Base-by-base conservation (phyloP, 1,140 invertebrate genomes). In the Cardiocondyla obscurior region DNA sequence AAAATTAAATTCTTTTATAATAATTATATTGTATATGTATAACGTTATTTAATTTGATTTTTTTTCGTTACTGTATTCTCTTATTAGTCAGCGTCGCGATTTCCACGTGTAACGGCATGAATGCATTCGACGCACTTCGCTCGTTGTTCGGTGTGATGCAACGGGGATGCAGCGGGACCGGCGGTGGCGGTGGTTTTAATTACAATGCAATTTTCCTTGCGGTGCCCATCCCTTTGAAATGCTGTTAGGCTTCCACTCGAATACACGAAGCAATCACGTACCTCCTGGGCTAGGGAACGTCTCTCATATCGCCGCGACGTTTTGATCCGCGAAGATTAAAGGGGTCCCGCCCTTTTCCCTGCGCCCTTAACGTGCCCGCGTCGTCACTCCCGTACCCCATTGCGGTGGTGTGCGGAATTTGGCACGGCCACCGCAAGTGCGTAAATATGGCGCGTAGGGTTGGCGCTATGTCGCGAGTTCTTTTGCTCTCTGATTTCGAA, bases 261-360 rank as follows among this genome's bases (percentile, higher is more conserved):
- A 93, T 91, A 90, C 92, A 92, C 92, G 92, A 93, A 93, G 92
- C 93, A 93, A 93, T 93, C 92, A 92, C 58, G 84, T 86, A 89
- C 87, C 88, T 88, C 65, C 76, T 87, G 64, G 79, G 65, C 84
- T 82, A 83, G 77, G 82, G 83, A 79, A 53, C 88, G 73, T 83
- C 67, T 46, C 86, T 87, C 86, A 65, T 85, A 73, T 85, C 83
- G 84, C 85, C 82, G 79, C 85, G 72, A 85, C 89, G 90, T 93
- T 94, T 93, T 92, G 92, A 94, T 93, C 92, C 91, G 86, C 87
- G 88, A 93, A 94, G 93, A 93, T 93, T 93, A 93, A 93, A 93
- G 91, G 92, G 88, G 88, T 22, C 79, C 88, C 88, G 82, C 85
- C 82, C 90, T 91, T 83, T 74, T 88, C 87, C 67, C 76, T 84